Evolutionary conservation across 2,797 vertebrate genomes (phyloP).

Genomic region (Hydrophis major): DNA sequence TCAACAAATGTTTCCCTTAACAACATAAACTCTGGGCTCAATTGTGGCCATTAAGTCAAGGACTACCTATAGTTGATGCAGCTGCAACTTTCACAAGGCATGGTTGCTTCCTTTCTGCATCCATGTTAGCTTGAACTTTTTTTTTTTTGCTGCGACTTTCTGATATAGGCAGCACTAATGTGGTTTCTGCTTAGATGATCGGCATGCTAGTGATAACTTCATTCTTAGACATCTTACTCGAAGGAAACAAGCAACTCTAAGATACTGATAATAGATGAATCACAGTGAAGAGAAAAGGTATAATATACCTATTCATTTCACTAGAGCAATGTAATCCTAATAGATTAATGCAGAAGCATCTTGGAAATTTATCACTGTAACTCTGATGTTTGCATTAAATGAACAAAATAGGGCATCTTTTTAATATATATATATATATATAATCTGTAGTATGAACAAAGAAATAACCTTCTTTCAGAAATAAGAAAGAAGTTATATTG

Average conservation of each 20-base stretch:
- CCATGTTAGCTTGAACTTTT: background rate
- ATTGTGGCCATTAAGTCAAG: background rate
- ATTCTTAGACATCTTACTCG: background rate
- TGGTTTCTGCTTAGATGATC: background rate
- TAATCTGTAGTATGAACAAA: background rate
- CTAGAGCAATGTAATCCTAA: background rate
- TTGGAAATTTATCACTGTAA: background rate
- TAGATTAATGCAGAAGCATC: background rate
- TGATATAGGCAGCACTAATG: background rate
- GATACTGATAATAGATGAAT: background rate
- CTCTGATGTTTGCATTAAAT: background rate
- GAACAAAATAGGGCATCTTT: constrained; percentile 12
- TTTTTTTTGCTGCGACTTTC: background rate
- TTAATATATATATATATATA: background rate
- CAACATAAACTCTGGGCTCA: background rate
- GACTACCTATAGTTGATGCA: background rate
- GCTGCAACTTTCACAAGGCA: background rate
- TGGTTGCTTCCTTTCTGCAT: background rate
- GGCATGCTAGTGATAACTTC: background rate
- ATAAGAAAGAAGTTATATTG: constrained; percentile 10
- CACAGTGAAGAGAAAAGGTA: background rate
- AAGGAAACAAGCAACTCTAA: background rate
- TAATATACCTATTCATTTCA: background rate
- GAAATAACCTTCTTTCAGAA: constrained; percentile 24
- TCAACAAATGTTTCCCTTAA: background rate